Evolutionary conservation across 2,888 invertebrate species (phyloP).

Genomic region (Stegophylla sp.): DNA sequence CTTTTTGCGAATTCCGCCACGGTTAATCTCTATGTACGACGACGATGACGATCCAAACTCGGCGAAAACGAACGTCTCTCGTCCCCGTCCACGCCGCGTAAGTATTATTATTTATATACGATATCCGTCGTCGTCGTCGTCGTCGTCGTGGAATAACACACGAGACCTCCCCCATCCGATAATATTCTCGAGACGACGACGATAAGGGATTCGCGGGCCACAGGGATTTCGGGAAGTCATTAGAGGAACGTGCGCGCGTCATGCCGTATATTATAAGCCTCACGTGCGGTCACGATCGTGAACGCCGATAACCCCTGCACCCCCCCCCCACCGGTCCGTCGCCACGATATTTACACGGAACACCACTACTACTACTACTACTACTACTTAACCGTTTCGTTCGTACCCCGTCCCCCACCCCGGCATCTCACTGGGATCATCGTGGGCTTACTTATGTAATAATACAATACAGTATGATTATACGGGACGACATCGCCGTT

Average conservation of each 20-base stretch:
- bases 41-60: conserved; percentile 29
- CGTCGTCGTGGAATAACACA: too few relatives aligned
- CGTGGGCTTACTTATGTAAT: too few relatives aligned
- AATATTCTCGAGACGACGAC: neutral
- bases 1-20: conserved; percentile 27
- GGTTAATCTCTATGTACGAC: conserved; percentile 30
- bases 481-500: too few relatives aligned
- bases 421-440: too few relatives aligned
- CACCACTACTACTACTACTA: neutral
- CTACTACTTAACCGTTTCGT: neutral
- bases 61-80: neutral
- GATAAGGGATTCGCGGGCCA: conserved; percentile 8
- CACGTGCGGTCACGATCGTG: conserved; percentile 36
- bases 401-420: neutral
- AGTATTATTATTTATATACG: too few relatives aligned
- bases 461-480: too few relatives aligned
- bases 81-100: neutral
- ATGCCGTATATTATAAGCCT: conserved; percentile 36
- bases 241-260: conserved; percentile 46
- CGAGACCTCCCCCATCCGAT: too few relatives aligned
- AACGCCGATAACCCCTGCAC: conserved; percentile 25
- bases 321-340: neutral
- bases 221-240: conserved; percentile 44
- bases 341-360: neutral
- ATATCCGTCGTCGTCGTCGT: neutral